Evolutionary conservation across 2,113 vertebrate genomes (phyloP).

Genomic region (Myiopsitta monachus): DNA sequence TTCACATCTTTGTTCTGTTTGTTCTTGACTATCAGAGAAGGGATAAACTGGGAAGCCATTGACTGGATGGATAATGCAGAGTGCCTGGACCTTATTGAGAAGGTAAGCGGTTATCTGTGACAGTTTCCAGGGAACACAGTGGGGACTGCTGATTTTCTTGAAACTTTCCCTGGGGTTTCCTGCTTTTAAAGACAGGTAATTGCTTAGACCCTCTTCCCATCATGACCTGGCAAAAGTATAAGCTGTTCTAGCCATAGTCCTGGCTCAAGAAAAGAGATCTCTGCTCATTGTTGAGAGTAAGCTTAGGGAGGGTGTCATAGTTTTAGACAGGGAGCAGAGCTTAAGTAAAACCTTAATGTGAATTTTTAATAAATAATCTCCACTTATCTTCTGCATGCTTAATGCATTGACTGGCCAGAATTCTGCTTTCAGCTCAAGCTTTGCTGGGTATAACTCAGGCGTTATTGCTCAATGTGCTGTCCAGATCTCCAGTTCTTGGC

Average conservation of each 20-base stretch:
- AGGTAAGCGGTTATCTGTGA: constrained; percentile 70
- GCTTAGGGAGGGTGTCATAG: background rate
- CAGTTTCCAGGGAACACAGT: background rate
- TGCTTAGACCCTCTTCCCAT: background rate
- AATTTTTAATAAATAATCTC: background rate
- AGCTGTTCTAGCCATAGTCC: background rate
- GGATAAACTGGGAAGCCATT: constrained; percentile 91
- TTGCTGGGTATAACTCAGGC: background rate
- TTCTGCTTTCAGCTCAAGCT: background rate
- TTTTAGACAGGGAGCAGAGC: background rate
- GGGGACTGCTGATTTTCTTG: background rate
- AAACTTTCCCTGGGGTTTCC: background rate
- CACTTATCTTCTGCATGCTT: background rate
- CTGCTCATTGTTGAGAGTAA: background rate
- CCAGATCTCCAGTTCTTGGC: constrained; percentile 3
- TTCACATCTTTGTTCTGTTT: constrained; percentile 18
- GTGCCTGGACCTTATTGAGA: constrained; percentile 92
- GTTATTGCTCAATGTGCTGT: background rate
- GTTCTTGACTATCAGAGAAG: constrained; percentile 78
- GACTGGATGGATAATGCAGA: constrained; percentile 97
- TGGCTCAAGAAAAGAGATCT: background rate
- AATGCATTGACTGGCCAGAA: background rate
- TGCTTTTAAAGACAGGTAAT: background rate
- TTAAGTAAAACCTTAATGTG: background rate
- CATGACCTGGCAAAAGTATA: background rate